Conservation (phyloP, 2,113 vertebrate genomes). For the Nycticebus coucang region DNA sequence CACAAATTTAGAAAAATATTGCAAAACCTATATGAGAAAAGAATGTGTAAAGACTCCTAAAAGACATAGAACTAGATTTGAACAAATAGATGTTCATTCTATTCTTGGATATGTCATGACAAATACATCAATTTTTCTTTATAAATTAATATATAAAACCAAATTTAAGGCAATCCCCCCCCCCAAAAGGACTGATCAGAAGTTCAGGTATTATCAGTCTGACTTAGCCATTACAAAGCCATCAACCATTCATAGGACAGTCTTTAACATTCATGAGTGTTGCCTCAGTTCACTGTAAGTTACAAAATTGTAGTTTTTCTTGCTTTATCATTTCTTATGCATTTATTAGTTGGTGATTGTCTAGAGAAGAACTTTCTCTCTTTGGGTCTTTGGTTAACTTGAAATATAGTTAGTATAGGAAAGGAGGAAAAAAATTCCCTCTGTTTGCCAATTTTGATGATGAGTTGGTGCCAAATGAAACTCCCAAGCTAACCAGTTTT, state of each 20-base stretch:
- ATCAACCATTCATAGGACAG: not conserved
- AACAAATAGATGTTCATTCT: not conserved
- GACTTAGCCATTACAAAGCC: not conserved
- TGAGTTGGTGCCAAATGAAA: not conserved
- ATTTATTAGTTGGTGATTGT: not conserved
- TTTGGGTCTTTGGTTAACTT: conserved; percentile 17
- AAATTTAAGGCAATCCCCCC: not conserved
- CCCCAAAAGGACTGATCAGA: not conserved
- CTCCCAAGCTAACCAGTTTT: conserved; percentile 17
- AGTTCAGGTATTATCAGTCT: not conserved
- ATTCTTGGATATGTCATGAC: not conserved
- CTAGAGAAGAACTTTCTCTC: conserved; percentile 14
- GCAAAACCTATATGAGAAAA: not conserved
- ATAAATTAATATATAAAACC: not conserved
- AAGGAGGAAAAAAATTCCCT: not conserved
- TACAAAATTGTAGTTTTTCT: conserved; percentile 14
- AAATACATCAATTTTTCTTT: not conserved
- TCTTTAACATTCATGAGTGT: conserved; percentile 14
- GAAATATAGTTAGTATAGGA: not conserved
- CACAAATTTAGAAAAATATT: not conserved
- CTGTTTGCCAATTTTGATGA: not conserved
- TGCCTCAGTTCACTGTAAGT: not conserved
- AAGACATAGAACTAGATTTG: not conserved
- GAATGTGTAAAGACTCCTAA: not conserved
- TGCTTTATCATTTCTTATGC: not conserved